Base-by-base conservation (phyloP, 2,797 vertebrate genomes). In the Borostomias antarcticus region DNA sequence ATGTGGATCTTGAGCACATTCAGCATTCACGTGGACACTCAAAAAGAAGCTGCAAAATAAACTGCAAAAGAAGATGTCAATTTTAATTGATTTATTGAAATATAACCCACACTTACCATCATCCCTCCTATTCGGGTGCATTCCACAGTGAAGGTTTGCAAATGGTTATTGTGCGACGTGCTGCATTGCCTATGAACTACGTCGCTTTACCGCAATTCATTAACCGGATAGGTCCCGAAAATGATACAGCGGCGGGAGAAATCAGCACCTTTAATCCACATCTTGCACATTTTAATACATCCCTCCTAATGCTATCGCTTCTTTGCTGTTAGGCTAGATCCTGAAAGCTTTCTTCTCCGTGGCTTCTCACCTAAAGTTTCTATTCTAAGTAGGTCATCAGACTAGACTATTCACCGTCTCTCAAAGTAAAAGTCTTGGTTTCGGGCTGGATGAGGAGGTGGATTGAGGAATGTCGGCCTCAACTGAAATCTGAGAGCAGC, bases 381-480 rank as follows among this genome's bases (percentile, higher is more conserved):
- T 43, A 26, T 59, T 25, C 21, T n/a, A n/a, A n/a, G n/a, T n/a
- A n/a, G n/a, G n/a, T n/a, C n/a, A n/a, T n/a, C 33, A 58, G 37
- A 59, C 21, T 43, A 37, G 4, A 8, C 25, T 3, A 28, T 33
- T 54, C 32, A 26, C n/a, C n/a, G n/a, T n/a, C n/a, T 54, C 60
- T 68, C 71, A 73, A 25, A 68, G 58, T 73, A 73, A 73, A 73
- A 73, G 71, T 62, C 61, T 54, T 56, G n/a, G 13, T 64, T 33
- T 67, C 17, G 19, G 33, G 13, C 64, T 47, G 43, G 29, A 56
- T 25, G 15, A 17, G 23, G 9, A 45, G 40, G 30, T 21, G 17
- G 33, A 30, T 32, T 8, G 23, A 45, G 32, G 45, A 58, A 59
- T 58, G 35, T 33, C n/a, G 40, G 40, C 40, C n/a, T 45, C 5